phyloP scores from a whole-genome alignment of 2,888 invertebrate species.

The Zygothrica quintamaculata region DNA sequence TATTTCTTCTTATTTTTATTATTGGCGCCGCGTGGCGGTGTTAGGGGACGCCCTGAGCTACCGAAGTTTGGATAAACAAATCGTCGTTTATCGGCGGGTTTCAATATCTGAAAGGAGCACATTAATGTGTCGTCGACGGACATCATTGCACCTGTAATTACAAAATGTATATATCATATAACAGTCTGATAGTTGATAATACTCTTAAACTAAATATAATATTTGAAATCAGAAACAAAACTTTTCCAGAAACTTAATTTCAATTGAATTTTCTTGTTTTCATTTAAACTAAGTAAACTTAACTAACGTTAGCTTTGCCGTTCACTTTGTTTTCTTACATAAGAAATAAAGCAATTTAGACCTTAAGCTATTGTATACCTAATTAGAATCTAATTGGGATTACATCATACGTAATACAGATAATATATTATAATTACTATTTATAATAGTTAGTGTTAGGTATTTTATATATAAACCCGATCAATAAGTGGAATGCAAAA shows the following conservation, averaged over 20 bases:
- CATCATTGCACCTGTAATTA: conserved; percentile 93
- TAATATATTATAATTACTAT: too few species aligned
- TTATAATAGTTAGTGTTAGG: too few species aligned
- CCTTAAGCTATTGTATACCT: too few species aligned
- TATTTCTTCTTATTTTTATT: conserved; percentile 98
- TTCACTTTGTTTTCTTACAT: too few species aligned
- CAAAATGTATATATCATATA: conserved; percentile 10
- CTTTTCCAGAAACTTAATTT: too few species aligned
- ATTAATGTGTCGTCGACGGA: conserved; percentile 99
- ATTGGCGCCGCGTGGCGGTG: conserved; percentile 97
- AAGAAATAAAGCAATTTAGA: too few species aligned
- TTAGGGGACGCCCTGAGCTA: conserved; percentile 97
- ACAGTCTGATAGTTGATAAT: too few species aligned
- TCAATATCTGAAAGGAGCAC: conserved; percentile 99
- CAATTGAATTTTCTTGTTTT: too few species aligned
- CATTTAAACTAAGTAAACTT: too few species aligned
- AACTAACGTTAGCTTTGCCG: too few species aligned
- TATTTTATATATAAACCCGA: conserved; percentile 2
- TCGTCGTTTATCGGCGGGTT: conserved; percentile 99
- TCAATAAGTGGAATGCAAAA: not conserved
- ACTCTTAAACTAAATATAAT: not conserved
- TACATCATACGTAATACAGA: too few species aligned
- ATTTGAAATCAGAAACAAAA: not conserved
- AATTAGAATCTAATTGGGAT: too few species aligned
- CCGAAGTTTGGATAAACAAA: conserved; percentile 95